A percentile compares a stretch with the other conserved stretches of the same genome.
These are phyloP conservation scores for Pilophorus perplexus DNA, from an alignment of 2,888 invertebrate species.

Conservation along the genomic window DNA sequence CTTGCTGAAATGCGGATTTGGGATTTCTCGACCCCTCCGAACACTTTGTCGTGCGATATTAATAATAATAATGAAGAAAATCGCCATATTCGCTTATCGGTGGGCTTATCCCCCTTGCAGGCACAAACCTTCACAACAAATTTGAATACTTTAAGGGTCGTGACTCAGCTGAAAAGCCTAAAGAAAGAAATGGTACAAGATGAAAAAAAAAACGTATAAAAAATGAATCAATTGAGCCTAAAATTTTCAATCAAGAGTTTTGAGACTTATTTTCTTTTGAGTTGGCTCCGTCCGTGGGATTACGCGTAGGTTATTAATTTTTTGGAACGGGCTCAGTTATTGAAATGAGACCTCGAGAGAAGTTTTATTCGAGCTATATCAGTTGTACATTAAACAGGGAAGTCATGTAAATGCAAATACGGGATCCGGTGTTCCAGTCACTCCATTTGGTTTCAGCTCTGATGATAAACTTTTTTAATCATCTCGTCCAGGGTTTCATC, in stretches of 20 bases:
- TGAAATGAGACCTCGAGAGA: constrained; percentile 32
- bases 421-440: constrained; percentile 34
- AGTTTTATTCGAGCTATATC: constrained; percentile 37
- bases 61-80: too few relatives aligned
- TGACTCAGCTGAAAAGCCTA: too few relatives aligned
- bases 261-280: not conserved
- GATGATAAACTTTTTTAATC: constrained; percentile 41
- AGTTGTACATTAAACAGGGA: constrained; percentile 39
- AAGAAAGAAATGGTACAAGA: too few relatives aligned
- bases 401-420: constrained; percentile 41
- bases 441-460: constrained; percentile 34
- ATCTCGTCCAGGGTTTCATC: constrained; percentile 34
- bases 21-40: too few relatives aligned
- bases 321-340: constrained; percentile 26
- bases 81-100: too few relatives aligned
- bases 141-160: too few relatives aligned
- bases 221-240: not conserved
- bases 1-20: too few relatives aligned
- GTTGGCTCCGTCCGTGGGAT: not conserved
- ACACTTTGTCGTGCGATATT: too few relatives aligned
- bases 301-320: constrained; percentile 30
- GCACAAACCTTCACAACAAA: too few relatives aligned
- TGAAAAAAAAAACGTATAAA: not conserved
- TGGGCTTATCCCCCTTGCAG: too few relatives aligned
- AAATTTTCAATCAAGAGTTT: not conserved